Evolutionary conservation across 2,797 vertebrate genomes (phyloP).

Genomic region (Cossypha heuglini): DNA sequence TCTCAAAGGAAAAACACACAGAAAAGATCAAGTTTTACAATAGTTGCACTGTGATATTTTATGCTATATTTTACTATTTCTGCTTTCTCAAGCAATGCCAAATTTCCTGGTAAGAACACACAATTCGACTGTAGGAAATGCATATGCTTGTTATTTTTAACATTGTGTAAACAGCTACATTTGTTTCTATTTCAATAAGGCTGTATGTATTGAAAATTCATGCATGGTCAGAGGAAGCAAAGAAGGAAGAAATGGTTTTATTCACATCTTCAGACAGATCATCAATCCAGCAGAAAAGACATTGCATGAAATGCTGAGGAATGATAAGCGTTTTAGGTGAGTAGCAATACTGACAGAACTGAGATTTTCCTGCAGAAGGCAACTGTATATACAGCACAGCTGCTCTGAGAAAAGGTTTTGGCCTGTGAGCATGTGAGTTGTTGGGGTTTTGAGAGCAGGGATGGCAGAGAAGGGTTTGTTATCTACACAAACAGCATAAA

Average conservation of each 20-base stretch:
- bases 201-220: constrained; percentile 94
- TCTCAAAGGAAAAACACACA: background rate
- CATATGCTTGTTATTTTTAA: background rate
- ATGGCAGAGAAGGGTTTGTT: background rate
- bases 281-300: constrained; percentile 85
- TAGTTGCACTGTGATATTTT: background rate
- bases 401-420: background rate
- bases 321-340: constrained; percentile 89
- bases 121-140: background rate
- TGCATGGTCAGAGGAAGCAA: constrained; percentile 95
- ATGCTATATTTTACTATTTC: background rate
- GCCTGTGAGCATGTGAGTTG: background rate
- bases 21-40: background rate
- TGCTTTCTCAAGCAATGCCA: background rate
- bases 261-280: constrained; percentile 87
- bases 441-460: background rate
- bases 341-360: background rate
- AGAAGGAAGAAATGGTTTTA: constrained; percentile 91
- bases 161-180: background rate
- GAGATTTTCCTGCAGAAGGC: background rate
- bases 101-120: background rate
- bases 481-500: background rate
- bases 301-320: constrained; percentile 83
- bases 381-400: background rate
- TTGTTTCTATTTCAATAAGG: constrained; percentile 73